These are phyloP conservation scores for Microcebus jonahi DNA, from an alignment of 2,113 vertebrate genomes.

Conservation along the genomic window DNA sequence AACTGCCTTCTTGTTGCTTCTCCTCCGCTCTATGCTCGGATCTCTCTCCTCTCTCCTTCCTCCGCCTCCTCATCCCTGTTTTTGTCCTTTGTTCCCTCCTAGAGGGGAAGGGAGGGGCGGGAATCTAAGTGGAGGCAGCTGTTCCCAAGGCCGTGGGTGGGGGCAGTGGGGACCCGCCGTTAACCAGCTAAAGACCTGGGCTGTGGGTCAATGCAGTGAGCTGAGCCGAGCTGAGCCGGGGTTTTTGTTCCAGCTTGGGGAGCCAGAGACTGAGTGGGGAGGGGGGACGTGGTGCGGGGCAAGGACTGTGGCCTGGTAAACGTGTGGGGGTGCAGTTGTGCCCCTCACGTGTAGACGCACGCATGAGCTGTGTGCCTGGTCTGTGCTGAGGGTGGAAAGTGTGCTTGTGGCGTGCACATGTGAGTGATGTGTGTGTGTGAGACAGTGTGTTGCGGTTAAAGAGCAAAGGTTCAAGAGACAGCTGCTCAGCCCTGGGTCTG, in stretches of 20 bases:
- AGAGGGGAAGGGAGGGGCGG: background rate
- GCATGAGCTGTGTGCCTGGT: background rate
- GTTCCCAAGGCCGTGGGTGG: conserved; percentile 49
- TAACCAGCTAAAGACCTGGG: conserved; percentile 21
- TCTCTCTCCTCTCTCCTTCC: background rate
- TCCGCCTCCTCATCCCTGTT: background rate
- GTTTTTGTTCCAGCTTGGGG: conserved; percentile 16
- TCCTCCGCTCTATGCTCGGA: background rate
- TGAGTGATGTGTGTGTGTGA: background rate
- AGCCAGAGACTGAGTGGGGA: background rate
- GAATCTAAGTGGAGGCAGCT: conserved; percentile 58
- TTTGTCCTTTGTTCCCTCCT: conserved; percentile 46
- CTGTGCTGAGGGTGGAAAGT: background rate
- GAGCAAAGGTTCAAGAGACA: background rate
- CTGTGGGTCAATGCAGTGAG: background rate
- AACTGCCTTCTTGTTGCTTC: background rate
- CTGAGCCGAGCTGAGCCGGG: conserved; percentile 25
- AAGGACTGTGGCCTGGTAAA: background rate
- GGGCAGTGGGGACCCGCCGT: background rate
- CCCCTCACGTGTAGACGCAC: background rate
- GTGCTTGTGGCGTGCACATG: background rate
- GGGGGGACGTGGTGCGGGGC: background rate
- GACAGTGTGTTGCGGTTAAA: background rate
- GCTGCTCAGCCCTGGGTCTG: background rate
- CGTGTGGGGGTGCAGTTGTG: background rate